Percentiles rank a stretch among this genome's conserved stretches.
phyloP scores from a whole-genome alignment of 92 coral and sea anemone genomes.

The Siderastrea radians region DNA sequence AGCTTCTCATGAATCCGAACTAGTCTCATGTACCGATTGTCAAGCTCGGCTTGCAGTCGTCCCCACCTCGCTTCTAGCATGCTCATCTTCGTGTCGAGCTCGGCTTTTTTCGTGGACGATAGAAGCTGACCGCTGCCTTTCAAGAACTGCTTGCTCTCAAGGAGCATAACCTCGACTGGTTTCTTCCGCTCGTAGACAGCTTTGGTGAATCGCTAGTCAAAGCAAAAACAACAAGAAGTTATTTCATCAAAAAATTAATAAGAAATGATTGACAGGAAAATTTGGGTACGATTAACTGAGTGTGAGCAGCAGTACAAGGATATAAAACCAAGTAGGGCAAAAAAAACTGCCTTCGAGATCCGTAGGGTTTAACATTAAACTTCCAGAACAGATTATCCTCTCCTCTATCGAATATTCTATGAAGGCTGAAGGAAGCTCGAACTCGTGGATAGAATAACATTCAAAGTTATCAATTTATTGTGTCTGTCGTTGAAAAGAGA shows the following conservation, averaged over 20 bases:
- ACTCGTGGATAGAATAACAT: no score
- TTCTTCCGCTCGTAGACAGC: conserved; percentile 96
- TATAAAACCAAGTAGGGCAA: no score
- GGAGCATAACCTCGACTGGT: conserved; percentile 92
- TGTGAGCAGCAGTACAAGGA: no score
- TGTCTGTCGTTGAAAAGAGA: no score
- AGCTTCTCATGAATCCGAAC: conserved; percentile 96
- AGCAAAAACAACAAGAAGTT: neutral
- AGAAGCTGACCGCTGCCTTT: conserved; percentile 86
- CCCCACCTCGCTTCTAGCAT: conserved; percentile 96
- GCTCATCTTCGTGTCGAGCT: conserved; percentile 96
- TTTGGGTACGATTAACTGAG: neutral
- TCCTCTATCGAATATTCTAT: no score
- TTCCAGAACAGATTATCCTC: no score
- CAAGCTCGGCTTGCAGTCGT: conserved; percentile 96
- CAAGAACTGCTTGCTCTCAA: conserved; percentile 92
- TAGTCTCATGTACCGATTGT: conserved; percentile 97
- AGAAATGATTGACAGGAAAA: neutral
- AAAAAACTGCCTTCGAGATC: no score
- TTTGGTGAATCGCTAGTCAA: conserved; percentile 86
- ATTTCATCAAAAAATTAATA: neutral
- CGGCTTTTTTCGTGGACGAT: conserved; percentile 82
- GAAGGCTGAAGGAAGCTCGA: no score
- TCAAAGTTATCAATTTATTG: no score
- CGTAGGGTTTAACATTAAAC: no score